Conservation (phyloP, 2,888 invertebrate genomes). For the Taphrorychus bicolor region DNA sequence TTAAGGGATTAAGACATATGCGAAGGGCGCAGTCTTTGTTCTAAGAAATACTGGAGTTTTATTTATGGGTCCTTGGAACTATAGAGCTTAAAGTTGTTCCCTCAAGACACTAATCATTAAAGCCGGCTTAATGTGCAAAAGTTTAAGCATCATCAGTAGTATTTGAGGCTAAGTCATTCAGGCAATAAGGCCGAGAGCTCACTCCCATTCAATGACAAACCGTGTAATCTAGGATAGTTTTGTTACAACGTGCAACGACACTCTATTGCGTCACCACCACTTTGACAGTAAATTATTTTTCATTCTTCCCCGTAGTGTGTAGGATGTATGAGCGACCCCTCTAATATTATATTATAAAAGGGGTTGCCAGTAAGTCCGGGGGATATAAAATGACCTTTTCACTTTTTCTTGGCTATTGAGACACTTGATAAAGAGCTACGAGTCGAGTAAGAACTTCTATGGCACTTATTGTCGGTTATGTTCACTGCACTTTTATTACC, state of each 20-base stretch:
- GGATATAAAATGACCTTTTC: conserved; percentile 31
- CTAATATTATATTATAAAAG: conserved; percentile 29
- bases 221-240: neutral
- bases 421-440: conserved; percentile 18
- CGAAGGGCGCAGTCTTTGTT: conserved; percentile 4
- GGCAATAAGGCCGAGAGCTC: too few relatives aligned
- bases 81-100: neutral
- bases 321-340: conserved; percentile 16
- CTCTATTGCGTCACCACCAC: conserved; percentile 14
- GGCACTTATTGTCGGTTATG: neutral
- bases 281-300: conserved; percentile 22
- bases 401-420: conserved; percentile 24
- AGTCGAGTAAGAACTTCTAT: neutral
- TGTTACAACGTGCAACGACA: conserved; percentile 3
- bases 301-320: conserved; percentile 22
- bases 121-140: neutral
- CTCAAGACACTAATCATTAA: neutral
- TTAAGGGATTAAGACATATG: conserved; percentile 36
- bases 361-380: conserved; percentile 21
- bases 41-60: neutral
- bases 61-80: neutral
- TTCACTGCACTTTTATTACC: too few relatives aligned
- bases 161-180: neutral
- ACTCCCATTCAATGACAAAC: neutral
- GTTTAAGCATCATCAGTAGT: neutral